Percentiles rank a stretch among this genome's conserved stretches.
These are phyloP conservation scores for Galagoides demidoff DNA, from an alignment of 2,797 vertebrate genomes.

Conservation along the genomic window DNA sequence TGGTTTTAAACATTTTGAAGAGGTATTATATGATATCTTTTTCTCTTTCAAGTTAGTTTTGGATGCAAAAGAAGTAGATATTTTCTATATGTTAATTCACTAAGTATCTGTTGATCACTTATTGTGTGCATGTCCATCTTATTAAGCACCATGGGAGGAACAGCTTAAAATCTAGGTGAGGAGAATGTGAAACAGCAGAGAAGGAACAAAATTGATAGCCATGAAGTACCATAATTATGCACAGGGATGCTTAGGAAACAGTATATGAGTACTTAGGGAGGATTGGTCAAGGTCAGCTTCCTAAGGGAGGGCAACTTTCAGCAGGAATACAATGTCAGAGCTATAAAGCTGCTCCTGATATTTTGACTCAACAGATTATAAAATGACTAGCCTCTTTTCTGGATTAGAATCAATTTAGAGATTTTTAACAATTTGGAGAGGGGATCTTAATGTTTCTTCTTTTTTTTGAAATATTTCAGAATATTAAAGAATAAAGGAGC, in stretches of 20 bases:
- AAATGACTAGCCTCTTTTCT: background rate
- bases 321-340: background rate
- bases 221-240: background rate
- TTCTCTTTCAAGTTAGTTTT: constrained; percentile 33
- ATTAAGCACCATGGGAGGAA: background rate
- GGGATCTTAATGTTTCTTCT: background rate
- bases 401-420: constrained; percentile 3
- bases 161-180: constrained; percentile 11
- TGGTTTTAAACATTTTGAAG: constrained; percentile 3
- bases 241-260: background rate
- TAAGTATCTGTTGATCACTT: background rate
- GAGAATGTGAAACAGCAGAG: background rate
- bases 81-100: background rate
- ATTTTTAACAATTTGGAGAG: background rate
- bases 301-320: background rate
- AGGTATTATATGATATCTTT: background rate
- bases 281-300: background rate
- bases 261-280: background rate
- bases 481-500: constrained; percentile 27
- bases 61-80: background rate
- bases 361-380: background rate
- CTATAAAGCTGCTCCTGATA: background rate
- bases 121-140: background rate
- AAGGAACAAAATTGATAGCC: background rate
- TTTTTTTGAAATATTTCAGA: background rate